Conservation (phyloP, 2,797 vertebrate species). For the Hafferia zeledoni region DNA sequence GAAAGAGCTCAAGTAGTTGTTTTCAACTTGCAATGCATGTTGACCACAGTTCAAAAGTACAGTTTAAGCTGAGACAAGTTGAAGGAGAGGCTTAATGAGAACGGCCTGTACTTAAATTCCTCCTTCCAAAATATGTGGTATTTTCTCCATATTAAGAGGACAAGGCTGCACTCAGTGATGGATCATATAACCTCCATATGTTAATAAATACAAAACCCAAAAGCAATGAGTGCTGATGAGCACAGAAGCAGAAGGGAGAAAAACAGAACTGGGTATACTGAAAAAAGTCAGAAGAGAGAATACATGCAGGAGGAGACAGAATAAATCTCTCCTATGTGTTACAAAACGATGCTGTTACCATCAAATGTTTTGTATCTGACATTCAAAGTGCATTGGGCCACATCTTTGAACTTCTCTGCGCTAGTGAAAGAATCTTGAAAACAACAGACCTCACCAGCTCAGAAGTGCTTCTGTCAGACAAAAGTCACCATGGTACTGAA, state of each 20-base stretch:
- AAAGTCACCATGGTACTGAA: neutral
- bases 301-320: neutral
- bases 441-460: neutral
- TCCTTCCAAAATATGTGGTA: neutral
- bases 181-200: neutral
- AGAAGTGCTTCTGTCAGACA: neutral
- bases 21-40: slow-evolving; percentile 20
- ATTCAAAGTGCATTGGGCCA: neutral
- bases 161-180: neutral
- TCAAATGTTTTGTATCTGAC: neutral
- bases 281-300: neutral
- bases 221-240: neutral
- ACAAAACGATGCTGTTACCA: neutral
- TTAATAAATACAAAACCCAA: neutral
- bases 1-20: slow-evolving; percentile 47
- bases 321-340: neutral
- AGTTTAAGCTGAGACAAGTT: slow-evolving; percentile 9
- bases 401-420: neutral
- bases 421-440: neutral
- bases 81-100: slow-evolving; percentile 37
- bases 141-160: slow-evolving; percentile 13
- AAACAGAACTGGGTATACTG: neutral
- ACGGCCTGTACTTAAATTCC: neutral
- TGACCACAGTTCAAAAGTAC: slow-evolving; percentile 25
- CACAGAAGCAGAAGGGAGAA: neutral